Evolutionary conservation across 2,113 vertebrate genomes (phyloP).

Genomic region (Indri indri): DNA sequence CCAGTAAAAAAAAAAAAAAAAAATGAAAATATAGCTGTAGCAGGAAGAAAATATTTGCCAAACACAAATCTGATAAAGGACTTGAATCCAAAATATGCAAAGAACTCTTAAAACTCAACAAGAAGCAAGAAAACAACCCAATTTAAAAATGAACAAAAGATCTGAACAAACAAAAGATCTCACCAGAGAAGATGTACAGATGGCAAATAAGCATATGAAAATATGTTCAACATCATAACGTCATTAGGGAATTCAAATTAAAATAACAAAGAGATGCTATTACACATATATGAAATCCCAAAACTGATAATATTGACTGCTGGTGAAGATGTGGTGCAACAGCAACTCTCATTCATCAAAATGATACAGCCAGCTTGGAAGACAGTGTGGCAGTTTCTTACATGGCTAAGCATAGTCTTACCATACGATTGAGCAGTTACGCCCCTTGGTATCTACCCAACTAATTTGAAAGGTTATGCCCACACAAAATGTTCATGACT

Average conservation of each 20-base stretch:
- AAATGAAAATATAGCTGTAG: background rate
- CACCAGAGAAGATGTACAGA: background rate
- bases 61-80: background rate
- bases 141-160: background rate
- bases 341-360: background rate
- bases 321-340: background rate
- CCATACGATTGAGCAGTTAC: background rate
- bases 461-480: background rate
- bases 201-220: background rate
- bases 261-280: background rate
- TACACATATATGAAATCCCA: background rate
- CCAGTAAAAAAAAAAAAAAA: background rate
- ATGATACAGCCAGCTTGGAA: background rate
- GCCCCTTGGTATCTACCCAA: background rate
- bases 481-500: background rate
- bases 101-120: constrained; percentile 18
- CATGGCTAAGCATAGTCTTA: background rate
- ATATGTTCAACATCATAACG: background rate
- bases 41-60: background rate
- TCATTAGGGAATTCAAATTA: background rate
- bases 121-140: background rate
- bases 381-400: background rate
- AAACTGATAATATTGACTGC: background rate
- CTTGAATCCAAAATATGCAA: background rate
- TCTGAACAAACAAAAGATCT: background rate